A percentile compares a stretch with the other conserved stretches of the same genome.
Conservation (phyloP, 2,797 vertebrate genomes). For the Pteronotus mesoamericanus region DNA sequence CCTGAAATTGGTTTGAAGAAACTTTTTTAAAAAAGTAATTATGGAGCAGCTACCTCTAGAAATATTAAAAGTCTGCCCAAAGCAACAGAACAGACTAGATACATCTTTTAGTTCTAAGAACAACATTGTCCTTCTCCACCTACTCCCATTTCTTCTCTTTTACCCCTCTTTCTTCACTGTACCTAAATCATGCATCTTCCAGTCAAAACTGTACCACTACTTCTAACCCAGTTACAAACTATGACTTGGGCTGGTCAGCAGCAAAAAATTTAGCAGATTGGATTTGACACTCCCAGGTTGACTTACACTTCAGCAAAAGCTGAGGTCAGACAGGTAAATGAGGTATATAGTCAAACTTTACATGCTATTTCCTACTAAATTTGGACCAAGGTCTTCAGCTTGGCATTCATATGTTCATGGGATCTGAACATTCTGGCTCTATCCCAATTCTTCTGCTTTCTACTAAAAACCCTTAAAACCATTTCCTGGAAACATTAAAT, state of each 20-base stretch:
- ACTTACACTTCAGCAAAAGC: background rate
- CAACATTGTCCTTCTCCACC: background rate
- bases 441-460: background rate
- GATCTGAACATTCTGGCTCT: background rate
- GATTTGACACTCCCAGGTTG: background rate
- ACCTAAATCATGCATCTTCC: background rate
- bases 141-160: background rate
- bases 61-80: background rate
- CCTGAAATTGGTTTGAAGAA: background rate
- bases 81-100: background rate
- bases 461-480: background rate
- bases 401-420: background rate
- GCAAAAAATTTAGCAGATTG: background rate
- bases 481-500: background rate
- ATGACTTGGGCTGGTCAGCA: background rate
- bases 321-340: background rate
- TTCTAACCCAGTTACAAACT: constrained; percentile 3
- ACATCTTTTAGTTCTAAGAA: background rate
- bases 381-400: background rate
- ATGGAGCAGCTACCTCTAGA: background rate
- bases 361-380: background rate
- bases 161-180: background rate
- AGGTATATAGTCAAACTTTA: background rate
- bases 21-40: background rate
- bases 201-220: background rate